Conservation (phyloP, 2,113 vertebrate genomes). For the Python bivittatus region DNA sequence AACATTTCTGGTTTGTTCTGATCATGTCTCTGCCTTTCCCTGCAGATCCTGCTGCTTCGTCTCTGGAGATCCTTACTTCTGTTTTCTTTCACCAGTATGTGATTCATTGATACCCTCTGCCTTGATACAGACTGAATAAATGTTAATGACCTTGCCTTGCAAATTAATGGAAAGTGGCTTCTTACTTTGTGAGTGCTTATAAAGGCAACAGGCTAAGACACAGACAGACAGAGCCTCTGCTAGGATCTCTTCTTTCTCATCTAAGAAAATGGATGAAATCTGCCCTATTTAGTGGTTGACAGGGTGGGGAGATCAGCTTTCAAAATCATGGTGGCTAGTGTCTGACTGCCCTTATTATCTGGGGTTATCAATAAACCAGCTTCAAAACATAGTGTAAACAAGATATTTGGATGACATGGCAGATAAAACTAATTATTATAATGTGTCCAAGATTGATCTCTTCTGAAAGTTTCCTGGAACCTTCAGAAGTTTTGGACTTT, state of each 20-base stretch:
- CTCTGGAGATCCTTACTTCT: background rate
- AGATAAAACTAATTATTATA: background rate
- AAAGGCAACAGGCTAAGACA: background rate
- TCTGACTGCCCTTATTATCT: background rate
- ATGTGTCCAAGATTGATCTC: background rate
- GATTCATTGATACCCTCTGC: background rate
- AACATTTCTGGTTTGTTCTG: background rate
- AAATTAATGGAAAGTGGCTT: background rate
- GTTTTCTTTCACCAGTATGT: background rate
- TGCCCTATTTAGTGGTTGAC: background rate
- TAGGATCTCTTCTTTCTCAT: background rate
- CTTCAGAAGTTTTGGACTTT: background rate
- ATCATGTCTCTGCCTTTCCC: background rate
- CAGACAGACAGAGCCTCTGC: background rate
- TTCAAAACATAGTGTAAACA: background rate
- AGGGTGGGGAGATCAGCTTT: background rate
- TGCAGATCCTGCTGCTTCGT: background rate
- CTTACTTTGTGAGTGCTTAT: background rate
- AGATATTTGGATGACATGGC: background rate
- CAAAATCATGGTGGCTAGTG: background rate
- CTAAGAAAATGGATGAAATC: background rate
- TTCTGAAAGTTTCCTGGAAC: background rate
- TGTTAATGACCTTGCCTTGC: background rate
- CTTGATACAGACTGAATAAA: background rate
- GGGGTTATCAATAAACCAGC: background rate